Evolutionary conservation across 2,888 invertebrate species (phyloP), one percentile per base, ranked within the genome.

Genomic region (Drosophila leonis): DNA sequence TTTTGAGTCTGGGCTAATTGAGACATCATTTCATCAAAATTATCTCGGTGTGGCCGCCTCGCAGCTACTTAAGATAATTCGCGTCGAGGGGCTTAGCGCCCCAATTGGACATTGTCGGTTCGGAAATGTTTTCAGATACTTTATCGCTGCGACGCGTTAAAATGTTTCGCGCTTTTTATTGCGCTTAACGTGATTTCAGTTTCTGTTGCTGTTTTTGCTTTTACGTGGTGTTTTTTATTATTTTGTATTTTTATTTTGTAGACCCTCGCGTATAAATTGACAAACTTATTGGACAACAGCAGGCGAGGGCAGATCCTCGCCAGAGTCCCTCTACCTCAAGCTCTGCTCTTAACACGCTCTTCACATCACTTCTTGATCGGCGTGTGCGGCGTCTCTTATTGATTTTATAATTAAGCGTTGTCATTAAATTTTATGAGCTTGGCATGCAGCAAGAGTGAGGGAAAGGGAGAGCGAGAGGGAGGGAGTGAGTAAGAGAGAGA

Each of bases 341-440:
- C 57, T 10, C 24, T 2, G 51, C 20, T 15, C 42, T 44, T 52
- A 29, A 24, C 31, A 27, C 41, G 39, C 52, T 54, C 55, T 57
- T 51, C 27, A 48, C 49, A 48, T 68, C 56, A 44, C 72, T 56
- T 52, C 82, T 27, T 27, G 76, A 74, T 74, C 74, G 69, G 83
- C 80, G 75, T 76, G 88, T 80, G 90, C 86, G 90, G 90, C 91
- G 75, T 90, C 86, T 80, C 90, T 91, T 89, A 89, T 89, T 89
- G 91, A 89, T 91, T 89, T 90, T 90, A 88, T 89, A 89, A 89
- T 89, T 91, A 91, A 89, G 89, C 91, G 90, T 85, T 90, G 88
- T 90, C 91, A 90, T 91, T 91, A 91, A 91, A 91, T 91, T 89
- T 89, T 91, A 89, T 81, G 90, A 81, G 85, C 72, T 75, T 60